Evolutionary conservation across 2,797 vertebrate genomes (phyloP), one percentile per base, ranked within the genome.

Genomic region (Galaxias olidus): DNA sequence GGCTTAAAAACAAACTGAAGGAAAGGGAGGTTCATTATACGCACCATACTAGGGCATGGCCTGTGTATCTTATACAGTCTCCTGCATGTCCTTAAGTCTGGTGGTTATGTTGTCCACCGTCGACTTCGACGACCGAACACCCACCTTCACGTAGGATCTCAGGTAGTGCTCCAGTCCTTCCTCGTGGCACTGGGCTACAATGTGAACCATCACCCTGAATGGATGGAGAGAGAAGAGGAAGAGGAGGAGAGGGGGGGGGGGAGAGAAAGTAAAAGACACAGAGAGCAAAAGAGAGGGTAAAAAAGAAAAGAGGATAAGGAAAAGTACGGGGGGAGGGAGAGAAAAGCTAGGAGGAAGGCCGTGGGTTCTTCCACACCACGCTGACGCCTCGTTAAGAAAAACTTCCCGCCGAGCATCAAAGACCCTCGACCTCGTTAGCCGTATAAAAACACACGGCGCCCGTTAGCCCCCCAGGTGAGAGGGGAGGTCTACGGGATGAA

Each of bases 181-280:
- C 80, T 98, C 96, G 1, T 99, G 97, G 84, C 98, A 99, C 88
- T 98, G 96, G 17, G 96, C 94, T 64, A 99, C 98, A 63, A 99
- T 91, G 72, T 99, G 98, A 67, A 98, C 95, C 90, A 99, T 98
- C 74, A 99, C 97, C 87, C 97, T 99, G 85, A 20, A 70, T 77
- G 53, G 58, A 65, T 61, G 50, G 0, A 30, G 4, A 43, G 12
- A 50, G 30, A 48, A 8, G 51, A 64, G 63, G 53, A 8, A 13
- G 14, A 62, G 41, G 40, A 8, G n/a, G 9, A 18, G 14, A 54
- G 47, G 63, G 19, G 40, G 17, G n/a, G 30, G 42, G 43, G 1
- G 58, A 49, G 10, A n/a, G 57, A 19, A 0, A 62, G 10, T 52
- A 41, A 8, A 69, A 48, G 41, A 46, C 8, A 10, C 17, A 10